These are phyloP conservation scores for Drosophila anomelani DNA, from an alignment of 2,888 invertebrate species.

Conservation along the genomic window DNA sequence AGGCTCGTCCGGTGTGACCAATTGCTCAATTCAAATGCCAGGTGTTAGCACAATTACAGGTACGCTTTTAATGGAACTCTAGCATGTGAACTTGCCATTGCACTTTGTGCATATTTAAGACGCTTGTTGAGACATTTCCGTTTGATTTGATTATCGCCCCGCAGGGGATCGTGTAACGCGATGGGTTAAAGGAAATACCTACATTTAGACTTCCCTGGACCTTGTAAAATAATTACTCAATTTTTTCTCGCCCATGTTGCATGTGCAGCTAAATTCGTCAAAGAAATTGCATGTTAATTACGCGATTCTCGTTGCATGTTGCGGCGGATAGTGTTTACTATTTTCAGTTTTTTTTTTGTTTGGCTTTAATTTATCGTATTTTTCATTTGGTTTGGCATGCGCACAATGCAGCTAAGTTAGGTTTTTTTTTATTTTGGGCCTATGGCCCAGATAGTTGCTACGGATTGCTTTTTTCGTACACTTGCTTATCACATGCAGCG, in stretches of 20 bases:
- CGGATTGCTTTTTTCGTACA: slow-evolving; percentile 24
- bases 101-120: slow-evolving; percentile 42
- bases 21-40: background rate
- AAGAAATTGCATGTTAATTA: slow-evolving; percentile 40
- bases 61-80: slow-evolving; percentile 12
- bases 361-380: slow-evolving; percentile 25
- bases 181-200: slow-evolving; percentile 12
- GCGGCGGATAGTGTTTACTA: slow-evolving; percentile 27
- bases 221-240: slow-evolving; percentile 45
- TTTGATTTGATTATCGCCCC: slow-evolving; percentile 46
- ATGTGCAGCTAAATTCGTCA: slow-evolving; percentile 24
- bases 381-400: slow-evolving; percentile 57
- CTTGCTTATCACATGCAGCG: slow-evolving; percentile 60
- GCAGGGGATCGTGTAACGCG: slow-evolving; percentile 15
- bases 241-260: slow-evolving; percentile 22
- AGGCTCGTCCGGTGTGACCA: slow-evolving; percentile 3
- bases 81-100: slow-evolving; percentile 47
- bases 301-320: slow-evolving; percentile 62
- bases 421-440: slow-evolving; percentile 40
- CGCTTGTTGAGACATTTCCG: slow-evolving; percentile 66
- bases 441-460: slow-evolving; percentile 53
- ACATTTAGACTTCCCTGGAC: slow-evolving; percentile 35
- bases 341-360: slow-evolving; percentile 21
- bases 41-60: slow-evolving; percentile 24
- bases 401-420: slow-evolving; percentile 68